phyloP scores from a whole-genome alignment of 1,140 invertebrate species.

The Pantala flavescens region DNA sequence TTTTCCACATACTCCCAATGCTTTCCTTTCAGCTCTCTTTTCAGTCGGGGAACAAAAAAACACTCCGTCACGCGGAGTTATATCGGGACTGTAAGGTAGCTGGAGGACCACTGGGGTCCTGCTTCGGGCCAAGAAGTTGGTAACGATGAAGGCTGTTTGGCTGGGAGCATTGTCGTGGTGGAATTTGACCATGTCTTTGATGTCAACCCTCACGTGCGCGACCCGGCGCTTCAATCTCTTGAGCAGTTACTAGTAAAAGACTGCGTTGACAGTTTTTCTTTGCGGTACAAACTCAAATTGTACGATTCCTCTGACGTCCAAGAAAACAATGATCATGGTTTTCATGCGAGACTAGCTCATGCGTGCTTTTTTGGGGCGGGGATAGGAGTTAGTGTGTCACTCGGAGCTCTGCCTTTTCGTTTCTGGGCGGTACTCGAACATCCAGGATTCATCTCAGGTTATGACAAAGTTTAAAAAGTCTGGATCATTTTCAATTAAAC shows the following conservation, averaged over 20 bases:
- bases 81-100: no score
- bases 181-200: no score
- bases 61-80: no score
- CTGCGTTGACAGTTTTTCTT: not conserved
- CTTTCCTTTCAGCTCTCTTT: no score
- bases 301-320: not conserved
- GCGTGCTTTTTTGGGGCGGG: conserved; percentile 14
- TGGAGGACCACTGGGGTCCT: no score
- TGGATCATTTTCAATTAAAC: not conserved
- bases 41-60: no score
- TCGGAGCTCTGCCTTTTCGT: conserved; percentile 11
- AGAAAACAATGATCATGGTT: conserved; percentile 13
- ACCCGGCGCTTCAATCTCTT: not conserved
- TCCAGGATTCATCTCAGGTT: no score
- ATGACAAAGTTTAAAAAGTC: not conserved
- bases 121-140: not conserved
- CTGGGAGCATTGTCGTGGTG: not conserved
- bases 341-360: conserved; percentile 16
- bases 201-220: not conserved
- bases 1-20: no score
- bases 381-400: conserved; percentile 12
- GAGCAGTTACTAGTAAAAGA: not conserved
- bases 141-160: not conserved
- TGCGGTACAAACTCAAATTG: not conserved
- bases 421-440: conserved; percentile 11